These are phyloP conservation scores for Eumacrocentrus americanus DNA, from an alignment of 2,888 invertebrate genomes.

Conservation along the genomic window DNA sequence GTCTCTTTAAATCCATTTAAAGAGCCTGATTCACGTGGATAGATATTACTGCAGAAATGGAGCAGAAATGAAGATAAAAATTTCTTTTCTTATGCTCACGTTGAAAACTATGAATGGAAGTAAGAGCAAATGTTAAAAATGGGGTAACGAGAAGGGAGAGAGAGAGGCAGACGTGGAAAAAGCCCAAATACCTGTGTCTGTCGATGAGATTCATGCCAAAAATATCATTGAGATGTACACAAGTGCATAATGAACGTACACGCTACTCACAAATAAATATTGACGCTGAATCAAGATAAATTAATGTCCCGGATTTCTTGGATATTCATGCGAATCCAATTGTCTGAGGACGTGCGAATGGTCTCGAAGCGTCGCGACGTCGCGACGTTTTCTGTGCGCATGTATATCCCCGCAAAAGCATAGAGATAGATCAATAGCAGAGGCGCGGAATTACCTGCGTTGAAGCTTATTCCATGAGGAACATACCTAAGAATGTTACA, in stretches of 20 bases:
- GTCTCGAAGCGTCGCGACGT: not conserved
- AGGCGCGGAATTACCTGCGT: constrained; percentile 3
- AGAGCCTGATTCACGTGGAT: too few species aligned
- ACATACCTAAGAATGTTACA: too few species aligned
- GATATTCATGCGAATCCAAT: not conserved
- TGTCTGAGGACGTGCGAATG: not conserved
- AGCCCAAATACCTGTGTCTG: constrained; percentile 15
- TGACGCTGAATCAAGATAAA: not conserved
- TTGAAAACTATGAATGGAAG: not conserved
- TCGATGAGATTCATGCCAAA: constrained; percentile 21
- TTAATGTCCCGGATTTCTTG: not conserved
- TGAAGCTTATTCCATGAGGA: not conserved
- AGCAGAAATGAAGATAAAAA: too few species aligned
- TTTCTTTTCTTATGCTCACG: too few species aligned
- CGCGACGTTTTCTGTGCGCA: constrained; percentile 14
- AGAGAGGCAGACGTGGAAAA: too few species aligned
- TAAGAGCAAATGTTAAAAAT: not conserved
- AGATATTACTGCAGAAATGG: too few species aligned
- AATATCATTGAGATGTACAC: constrained; percentile 8
- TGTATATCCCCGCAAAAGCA: constrained; percentile 16
- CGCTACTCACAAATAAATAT: not conserved
- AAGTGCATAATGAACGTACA: not conserved
- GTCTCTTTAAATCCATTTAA: too few species aligned
- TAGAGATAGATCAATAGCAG: constrained; percentile 6
- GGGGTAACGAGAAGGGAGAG: not conserved